These are phyloP conservation scores for Corythaeola cristata DNA, from an alignment of 2,113 vertebrate species.

Conservation along the genomic window DNA sequence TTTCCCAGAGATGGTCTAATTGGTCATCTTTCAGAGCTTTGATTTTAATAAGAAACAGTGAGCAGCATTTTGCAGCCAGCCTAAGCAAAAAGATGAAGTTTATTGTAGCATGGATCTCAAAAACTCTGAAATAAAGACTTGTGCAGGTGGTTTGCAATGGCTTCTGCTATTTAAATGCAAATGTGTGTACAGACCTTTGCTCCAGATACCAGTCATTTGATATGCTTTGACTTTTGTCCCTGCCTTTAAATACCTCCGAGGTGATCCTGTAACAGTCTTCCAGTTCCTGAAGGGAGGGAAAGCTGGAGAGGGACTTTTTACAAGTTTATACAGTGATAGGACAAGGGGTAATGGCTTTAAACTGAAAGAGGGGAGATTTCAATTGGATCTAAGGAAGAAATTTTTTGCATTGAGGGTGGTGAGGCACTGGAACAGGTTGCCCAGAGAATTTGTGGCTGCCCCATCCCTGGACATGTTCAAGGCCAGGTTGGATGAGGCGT, in stretches of 20 bases:
- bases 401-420: too few species aligned
- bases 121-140: neutral
- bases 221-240: neutral
- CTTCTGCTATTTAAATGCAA: constrained; percentile 33
- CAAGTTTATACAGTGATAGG: too few species aligned
- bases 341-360: too few species aligned
- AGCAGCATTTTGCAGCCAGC: neutral
- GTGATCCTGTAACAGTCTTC: too few species aligned
- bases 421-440: too few species aligned
- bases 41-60: neutral
- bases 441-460: too few species aligned
- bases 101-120: neutral
- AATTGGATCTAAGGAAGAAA: too few species aligned
- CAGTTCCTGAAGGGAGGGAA: too few species aligned
- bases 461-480: too few species aligned
- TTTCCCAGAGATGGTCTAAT: neutral
- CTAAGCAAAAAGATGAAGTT: neutral
- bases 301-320: too few species aligned
- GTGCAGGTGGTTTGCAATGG: neutral
- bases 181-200: neutral
- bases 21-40: neutral
- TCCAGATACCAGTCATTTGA: neutral
- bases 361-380: too few species aligned
- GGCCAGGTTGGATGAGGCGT: too few species aligned
- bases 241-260: neutral